Conservation (phyloP, 1,140 invertebrate species). For the Caerostris extrusa region DNA sequence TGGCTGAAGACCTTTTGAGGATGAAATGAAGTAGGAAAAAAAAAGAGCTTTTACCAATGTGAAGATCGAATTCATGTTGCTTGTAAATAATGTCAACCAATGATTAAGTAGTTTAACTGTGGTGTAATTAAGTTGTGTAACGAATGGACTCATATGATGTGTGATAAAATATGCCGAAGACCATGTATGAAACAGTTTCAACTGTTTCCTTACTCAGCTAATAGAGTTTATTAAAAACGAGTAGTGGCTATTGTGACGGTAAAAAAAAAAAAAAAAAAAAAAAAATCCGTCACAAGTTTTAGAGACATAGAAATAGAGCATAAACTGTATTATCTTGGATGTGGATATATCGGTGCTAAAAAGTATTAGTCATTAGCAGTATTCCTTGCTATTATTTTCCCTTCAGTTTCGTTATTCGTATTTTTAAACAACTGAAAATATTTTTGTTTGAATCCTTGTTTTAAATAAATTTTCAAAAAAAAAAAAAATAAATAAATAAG, state of each 20-base stretch:
- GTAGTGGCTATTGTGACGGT: neutral
- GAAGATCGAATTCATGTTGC: neutral
- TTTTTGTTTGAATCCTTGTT: too few relatives aligned
- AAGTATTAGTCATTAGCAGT: neutral
- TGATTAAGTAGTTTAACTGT: neutral
- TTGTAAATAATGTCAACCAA: constrained; percentile 35
- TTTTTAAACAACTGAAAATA: too few relatives aligned
- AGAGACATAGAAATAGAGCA: neutral
- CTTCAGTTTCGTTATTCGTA: too few relatives aligned
- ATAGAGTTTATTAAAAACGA: neutral
- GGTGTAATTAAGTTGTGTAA: neutral
- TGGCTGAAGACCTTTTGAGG: neutral
- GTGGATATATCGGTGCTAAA: neutral
- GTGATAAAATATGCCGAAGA: constrained; percentile 25
- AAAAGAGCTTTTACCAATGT: constrained; percentile 54
- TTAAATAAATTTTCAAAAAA: too few relatives aligned
- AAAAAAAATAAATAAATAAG: too few relatives aligned
- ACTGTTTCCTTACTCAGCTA: neutral
- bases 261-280: neutral
- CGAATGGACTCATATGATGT: neutral
- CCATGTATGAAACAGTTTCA: neutral
- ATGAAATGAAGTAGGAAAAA: neutral
- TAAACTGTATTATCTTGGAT: neutral
- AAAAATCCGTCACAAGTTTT: neutral
- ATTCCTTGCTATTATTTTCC: too few relatives aligned